Evolutionary conservation across 37 sponge, comb jelly and placozoan species (phyloP), one percentile per base, ranked within the genome.

Genomic region (Cladorhizidae sp.): DNA sequence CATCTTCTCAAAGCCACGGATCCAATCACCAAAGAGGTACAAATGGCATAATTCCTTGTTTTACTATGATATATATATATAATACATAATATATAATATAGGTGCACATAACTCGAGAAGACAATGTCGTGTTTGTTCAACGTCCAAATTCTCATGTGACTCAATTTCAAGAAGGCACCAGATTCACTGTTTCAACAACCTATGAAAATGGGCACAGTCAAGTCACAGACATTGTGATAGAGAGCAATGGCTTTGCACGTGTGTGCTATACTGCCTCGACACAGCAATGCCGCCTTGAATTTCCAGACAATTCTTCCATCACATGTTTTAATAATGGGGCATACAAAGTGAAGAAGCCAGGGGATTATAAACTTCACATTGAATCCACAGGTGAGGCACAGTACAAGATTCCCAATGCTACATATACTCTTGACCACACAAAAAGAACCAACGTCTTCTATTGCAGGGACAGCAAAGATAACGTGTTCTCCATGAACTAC

Each of bases 91-190:
- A n/a, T n/a, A n/a, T n/a, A n/a, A 36, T 55, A 15, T 70, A 97
- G 94, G 93, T 83, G 51, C 57, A 94, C 73, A 64, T 90, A 28
- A 88, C 78, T 0, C 74, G 98, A 32, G 96, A 88, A 71, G 98
- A 97, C 70, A 76, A 78, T 35, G 74, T 90, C 21, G 39, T 75
- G n/a, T n/a, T 92, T 20, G 77, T 95, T 28, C 59, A 57, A 11
- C 67, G 76, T 73, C 91, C 91, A 20, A 83, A 90, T 74, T 82
- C 83, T 20, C 28, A 59, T 6, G 73, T 97, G 29, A 79, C 93
- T 18, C 91, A 97, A 37, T 81, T 89, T 77, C 59, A 91, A 21
- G 95, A 97, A 86, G 95, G 98, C 11, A 95, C 98, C 29, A 63
- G 98, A 32, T 84, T 97, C 52, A 93, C 94, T 5, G 75, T 93